Evolutionary conservation across 1,140 invertebrate genomes (phyloP), one percentile per base, ranked within the genome.

Genomic region (Drosophila ananassae): DNA sequence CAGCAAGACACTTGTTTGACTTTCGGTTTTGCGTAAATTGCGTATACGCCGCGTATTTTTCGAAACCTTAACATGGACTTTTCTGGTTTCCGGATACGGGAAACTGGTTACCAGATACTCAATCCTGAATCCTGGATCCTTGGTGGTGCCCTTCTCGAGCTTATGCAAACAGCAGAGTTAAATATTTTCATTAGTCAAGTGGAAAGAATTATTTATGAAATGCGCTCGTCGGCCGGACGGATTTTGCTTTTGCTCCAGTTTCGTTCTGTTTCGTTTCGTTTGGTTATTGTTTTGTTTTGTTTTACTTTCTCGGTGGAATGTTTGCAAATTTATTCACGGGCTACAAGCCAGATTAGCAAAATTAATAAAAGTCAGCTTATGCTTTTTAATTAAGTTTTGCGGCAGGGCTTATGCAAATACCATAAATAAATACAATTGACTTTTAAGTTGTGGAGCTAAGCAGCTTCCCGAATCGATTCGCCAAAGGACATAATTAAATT

Each of bases 111-210:
- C 25, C 25, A 25, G 5, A 25, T 12, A 37, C 25, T 51, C 6
- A 7, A 13, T 25, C 2, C 13, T 51, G 12, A 7, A 13, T 25
- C 1, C 13, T 51, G n/a, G 5, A 22, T 51, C 50, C 28, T 7
- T 39, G 56, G 13, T 22, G 37, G 25, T 10, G 8, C 6, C 57
- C 34, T 9, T 21, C 60, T 64, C 32, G 21, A 58, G 52, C 79
- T 83, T 83, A 71, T 83, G 72, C 76, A 84, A 84, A 79, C 69
- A 56, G 60, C 59, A 61, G 73, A 77, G 74, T 77, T 71, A 83
- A 89, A 89, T 73, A 89, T 87, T 87, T 87, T 87, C 71, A 82
- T 82, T 89, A 89, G 78, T 82, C 79, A 77, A 83, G 76, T 83
- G 83, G 54, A 87, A 82, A 77, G 72, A 79, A 89, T 78, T 77